A percentile compares a stretch with the other conserved stretches of the same genome.
phyloP scores from a whole-genome alignment of 2,797 vertebrate species.

The Cichlasoma orientale region DNA sequence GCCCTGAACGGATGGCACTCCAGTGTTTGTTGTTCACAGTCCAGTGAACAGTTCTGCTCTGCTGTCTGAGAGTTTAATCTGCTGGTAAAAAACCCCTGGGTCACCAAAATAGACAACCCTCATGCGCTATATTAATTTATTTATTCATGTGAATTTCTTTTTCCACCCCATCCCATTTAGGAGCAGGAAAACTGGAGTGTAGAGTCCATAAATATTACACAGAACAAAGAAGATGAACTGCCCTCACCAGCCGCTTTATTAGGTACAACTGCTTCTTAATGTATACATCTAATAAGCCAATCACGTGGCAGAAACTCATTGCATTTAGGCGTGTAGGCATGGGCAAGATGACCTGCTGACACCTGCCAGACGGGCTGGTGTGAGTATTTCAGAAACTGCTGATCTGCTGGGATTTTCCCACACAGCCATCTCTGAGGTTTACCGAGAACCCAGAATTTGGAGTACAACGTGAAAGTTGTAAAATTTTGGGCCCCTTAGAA shows the following conservation, averaged over 20 bases:
- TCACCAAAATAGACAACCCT: constrained; percentile 14
- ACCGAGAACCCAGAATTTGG: no score
- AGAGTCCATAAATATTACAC: constrained; percentile 47
- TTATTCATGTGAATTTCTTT: constrained; percentile 13
- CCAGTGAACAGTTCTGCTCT: constrained; percentile 21
- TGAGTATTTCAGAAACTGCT: no score
- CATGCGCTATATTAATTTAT: constrained; percentile 26
- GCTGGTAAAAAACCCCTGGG: constrained; percentile 9
- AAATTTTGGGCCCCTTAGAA: not conserved
- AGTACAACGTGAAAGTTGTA: not conserved
- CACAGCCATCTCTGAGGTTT: no score
- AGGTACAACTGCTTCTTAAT: not conserved
- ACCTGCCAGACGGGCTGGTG: no score
- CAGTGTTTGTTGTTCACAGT: constrained; percentile 29
- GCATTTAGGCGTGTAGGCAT: no score
- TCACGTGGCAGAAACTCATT: no score
- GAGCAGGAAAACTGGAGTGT: constrained; percentile 12
- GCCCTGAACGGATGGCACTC: constrained; percentile 4
- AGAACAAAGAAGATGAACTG: constrained; percentile 3
- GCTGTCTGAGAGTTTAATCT: constrained; percentile 31
- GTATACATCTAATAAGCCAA: not conserved
- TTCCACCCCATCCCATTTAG: constrained; percentile 20
- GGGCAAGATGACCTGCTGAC: no score
- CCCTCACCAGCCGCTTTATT: not conserved
- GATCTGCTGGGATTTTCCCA: no score